Evolutionary conservation across 2,888 invertebrate species (phyloP).

Genomic region (Ptilodon capucinus): DNA sequence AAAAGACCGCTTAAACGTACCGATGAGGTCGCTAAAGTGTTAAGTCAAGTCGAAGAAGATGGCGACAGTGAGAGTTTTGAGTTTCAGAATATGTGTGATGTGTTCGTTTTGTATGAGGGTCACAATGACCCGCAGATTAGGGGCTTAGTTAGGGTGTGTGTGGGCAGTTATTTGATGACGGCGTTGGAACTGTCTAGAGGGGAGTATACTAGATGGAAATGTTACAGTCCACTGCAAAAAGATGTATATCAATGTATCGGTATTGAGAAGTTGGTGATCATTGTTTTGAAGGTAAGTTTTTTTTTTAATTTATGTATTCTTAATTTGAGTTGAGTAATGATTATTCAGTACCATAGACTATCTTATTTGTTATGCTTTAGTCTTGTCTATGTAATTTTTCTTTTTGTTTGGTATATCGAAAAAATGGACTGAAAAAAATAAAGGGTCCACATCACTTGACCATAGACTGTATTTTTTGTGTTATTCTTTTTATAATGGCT

Average conservation of each 20-base stretch:
- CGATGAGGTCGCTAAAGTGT: conserved; percentile 43
- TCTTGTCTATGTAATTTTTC: too few relatives aligned
- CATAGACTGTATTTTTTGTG: too few relatives aligned
- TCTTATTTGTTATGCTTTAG: too few relatives aligned
- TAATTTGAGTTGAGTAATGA: too few relatives aligned
- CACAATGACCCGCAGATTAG: conserved; percentile 93
- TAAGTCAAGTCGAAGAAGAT: conserved; percentile 4
- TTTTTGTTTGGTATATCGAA: too few relatives aligned
- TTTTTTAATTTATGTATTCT: too few relatives aligned
- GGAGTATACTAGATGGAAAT: conserved; percentile 78
- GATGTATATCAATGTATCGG: conserved; percentile 62
- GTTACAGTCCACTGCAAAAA: conserved; percentile 56
- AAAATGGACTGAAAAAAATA: too few relatives aligned
- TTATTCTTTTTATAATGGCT: too few relatives aligned
- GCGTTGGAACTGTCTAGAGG: conserved; percentile 82
- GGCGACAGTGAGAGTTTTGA: conserved; percentile 46
- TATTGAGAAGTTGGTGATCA: conserved; percentile 74
- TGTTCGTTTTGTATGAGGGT: conserved; percentile 84
- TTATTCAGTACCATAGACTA: too few relatives aligned
- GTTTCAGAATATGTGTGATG: conserved; percentile 86
- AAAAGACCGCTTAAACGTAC: conserved; percentile 48
- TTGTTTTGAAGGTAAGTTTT: conserved; percentile 79
- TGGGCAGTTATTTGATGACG: conserved; percentile 86
- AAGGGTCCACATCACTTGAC: too few relatives aligned
- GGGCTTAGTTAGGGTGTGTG: conserved; percentile 86